Evolutionary conservation across 2,797 vertebrate genomes (phyloP).

Genomic region (Picus viridis): DNA sequence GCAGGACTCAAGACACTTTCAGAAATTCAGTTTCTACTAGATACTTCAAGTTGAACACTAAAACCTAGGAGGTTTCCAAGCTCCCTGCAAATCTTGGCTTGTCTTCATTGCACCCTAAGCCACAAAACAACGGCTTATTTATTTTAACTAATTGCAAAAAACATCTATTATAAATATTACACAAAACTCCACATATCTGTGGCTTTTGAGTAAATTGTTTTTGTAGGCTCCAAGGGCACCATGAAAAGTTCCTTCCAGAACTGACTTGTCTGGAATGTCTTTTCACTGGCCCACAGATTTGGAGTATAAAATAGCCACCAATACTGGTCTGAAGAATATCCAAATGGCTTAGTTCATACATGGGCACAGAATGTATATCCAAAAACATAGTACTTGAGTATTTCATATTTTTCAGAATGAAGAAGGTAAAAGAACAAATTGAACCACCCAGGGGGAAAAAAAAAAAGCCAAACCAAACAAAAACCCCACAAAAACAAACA

Average conservation of each 20-base stretch:
- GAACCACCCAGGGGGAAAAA: neutral
- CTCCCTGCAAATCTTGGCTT: neutral
- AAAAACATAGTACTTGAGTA: neutral
- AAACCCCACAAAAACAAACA: neutral
- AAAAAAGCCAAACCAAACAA: neutral
- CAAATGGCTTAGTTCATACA: neutral
- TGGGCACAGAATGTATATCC: neutral
- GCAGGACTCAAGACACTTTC: neutral
- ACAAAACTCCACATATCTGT: neutral
- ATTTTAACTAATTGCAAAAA: neutral
- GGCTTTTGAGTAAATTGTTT: neutral
- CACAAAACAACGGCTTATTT: neutral
- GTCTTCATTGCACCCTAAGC: neutral
- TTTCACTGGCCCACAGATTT: neutral
- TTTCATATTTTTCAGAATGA: neutral
- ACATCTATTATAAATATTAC: neutral
- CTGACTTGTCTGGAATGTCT: neutral
- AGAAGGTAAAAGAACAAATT: neutral
- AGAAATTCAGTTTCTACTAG: neutral
- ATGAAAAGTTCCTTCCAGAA: neutral
- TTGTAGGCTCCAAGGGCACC: neutral
- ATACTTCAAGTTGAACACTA: neutral
- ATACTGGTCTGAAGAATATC: neutral
- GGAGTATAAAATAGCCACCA: neutral
- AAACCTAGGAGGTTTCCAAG: neutral